phyloP scores from a whole-genome alignment of 2,888 invertebrate genomes.

The Ectemnius lituratus region DNA sequence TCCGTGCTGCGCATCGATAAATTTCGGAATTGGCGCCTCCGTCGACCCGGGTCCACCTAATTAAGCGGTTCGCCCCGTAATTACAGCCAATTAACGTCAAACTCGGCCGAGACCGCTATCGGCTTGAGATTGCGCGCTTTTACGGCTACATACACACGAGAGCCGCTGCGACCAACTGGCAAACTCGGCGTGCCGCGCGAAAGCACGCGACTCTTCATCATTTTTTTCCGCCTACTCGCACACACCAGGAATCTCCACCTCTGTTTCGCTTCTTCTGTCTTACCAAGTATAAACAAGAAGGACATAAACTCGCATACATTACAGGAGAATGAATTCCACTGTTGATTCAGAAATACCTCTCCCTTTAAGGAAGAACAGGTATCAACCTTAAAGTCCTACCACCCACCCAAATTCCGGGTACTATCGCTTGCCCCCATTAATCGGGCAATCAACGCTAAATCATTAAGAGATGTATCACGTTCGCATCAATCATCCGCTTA shows the following conservation, averaged over 20 bases:
- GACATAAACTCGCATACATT: too few relatives aligned
- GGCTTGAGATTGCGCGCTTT: conserved; percentile 51
- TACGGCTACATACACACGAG: conserved; percentile 13
- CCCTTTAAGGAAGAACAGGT: too few relatives aligned
- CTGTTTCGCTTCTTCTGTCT: too few relatives aligned
- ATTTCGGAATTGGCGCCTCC: conserved; percentile 70
- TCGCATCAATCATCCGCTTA: conserved; percentile 6
- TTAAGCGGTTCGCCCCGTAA: conserved; percentile 73
- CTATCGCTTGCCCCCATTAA: neutral
- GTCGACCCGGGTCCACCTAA: conserved; percentile 64
- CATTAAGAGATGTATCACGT: neutral
- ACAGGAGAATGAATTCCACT: too few relatives aligned
- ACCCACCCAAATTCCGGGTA: too few relatives aligned
- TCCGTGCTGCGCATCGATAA: conserved; percentile 65
- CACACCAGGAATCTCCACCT: too few relatives aligned
- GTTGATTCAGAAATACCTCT: too few relatives aligned
- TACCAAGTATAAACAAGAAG: too few relatives aligned
- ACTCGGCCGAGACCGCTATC: conserved; percentile 52
- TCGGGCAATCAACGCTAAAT: neutral
- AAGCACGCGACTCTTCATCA: conserved; percentile 42
- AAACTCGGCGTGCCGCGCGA: conserved; percentile 2
- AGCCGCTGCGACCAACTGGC: conserved; percentile 3
- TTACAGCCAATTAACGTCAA: conserved; percentile 74
- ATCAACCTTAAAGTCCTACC: too few relatives aligned
- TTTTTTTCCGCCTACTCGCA: conserved; percentile 28